Conservation (phyloP, 2,797 vertebrate genomes). For the Cuculus canorus region DNA sequence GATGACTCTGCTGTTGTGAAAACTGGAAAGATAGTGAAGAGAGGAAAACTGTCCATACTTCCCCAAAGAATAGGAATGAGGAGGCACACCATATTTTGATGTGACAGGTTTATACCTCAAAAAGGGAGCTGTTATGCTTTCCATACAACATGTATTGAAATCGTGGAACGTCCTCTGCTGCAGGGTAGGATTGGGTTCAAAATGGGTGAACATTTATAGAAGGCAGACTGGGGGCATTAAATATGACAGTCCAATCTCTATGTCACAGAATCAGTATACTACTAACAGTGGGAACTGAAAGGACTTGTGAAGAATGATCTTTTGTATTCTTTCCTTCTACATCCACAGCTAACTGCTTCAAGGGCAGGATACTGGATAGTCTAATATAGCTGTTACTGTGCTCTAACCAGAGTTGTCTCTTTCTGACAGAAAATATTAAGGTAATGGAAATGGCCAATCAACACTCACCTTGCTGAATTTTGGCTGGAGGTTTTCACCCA, state of each 20-base stretch:
- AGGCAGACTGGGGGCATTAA: not conserved
- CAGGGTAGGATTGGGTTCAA: not conserved
- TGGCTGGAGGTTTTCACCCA: not conserved
- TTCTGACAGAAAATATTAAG: not conserved
- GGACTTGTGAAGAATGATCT: not conserved
- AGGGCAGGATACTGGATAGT: not conserved
- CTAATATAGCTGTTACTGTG: not conserved
- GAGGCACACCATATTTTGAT: not conserved
- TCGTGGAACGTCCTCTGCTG: not conserved
- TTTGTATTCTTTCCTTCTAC: not conserved
- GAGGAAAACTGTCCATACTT: not conserved
- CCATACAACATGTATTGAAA: not conserved
- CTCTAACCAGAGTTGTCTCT: not conserved
- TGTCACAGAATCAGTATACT: not conserved
- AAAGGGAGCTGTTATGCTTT: not conserved
- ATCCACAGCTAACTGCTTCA: rapidly evolving
- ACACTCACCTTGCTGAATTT: not conserved
- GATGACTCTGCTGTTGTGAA: not conserved
- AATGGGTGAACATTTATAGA: not conserved
- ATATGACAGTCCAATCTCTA: not conserved
- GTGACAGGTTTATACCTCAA: not conserved
- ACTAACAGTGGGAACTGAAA: not conserved
- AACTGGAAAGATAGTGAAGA: not conserved
- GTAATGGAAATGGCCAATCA: not conserved
- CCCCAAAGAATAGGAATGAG: not conserved